Evolutionary conservation across 2,888 invertebrate species (phyloP), one percentile per base, ranked within the genome.

Genomic region (Andrena hattorfiana): DNA sequence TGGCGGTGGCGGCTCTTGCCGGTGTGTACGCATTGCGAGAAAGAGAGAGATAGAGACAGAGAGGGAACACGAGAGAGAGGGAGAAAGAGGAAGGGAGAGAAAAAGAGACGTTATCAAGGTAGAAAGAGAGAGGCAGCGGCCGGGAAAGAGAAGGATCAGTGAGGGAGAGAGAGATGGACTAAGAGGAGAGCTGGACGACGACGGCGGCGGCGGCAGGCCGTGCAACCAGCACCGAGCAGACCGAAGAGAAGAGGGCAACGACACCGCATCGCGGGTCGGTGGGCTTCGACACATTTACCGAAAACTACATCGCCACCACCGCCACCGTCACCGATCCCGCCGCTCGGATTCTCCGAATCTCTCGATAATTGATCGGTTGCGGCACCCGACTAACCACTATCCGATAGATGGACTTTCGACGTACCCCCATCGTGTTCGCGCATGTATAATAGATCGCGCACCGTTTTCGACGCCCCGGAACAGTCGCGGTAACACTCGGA

Each of bases 201-300:
- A 82, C 85, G 85, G 74, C 83, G 77, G 78, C 84, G 88, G 85
- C 78, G 79, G 75, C 76, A 71, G 70, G 76, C 77, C 76, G 81
- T 84, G 78, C 82, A 84, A 75, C 77, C 76, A 73, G 64, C 75
- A 72, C 71, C 71, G 87, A 81, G 83, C 86, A 84, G 87, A 84
- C 85, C 85, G 89, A 91, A 89, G 91, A 91, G 91, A 90, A 91
- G 91, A 93, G 93, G 93, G 93, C 93, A 93, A 94, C 93, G 94
- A 93, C 93, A 92, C 90, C 89, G 89, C 74, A 76, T 81, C 81
- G 75, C 76, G 78, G 84, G 83, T 85, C 80, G 84, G 81, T 84
- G 76, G 87, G 77, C 90, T 89, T 91, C 90, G 90, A 91, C 90
- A 90, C 90, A 91, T 91, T 92, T 91, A 91, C 90, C 90, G 89